Percentiles rank a stretch among this genome's conserved stretches.
Conservation (phyloP, 1,140 invertebrate genomes). For the Cheumatopsyche charites region DNA sequence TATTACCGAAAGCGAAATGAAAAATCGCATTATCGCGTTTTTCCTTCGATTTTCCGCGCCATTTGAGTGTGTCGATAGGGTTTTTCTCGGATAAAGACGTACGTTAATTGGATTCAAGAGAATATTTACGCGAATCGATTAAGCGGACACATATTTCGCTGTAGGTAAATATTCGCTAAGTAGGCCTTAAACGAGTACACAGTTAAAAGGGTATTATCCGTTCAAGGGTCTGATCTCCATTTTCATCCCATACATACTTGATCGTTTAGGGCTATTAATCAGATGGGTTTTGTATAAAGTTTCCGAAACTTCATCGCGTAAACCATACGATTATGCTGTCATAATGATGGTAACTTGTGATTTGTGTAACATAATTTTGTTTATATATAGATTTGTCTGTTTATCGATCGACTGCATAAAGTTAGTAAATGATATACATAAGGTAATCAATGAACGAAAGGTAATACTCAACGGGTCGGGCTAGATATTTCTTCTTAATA, state of each 20-base stretch:
- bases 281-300: neutral
- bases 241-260: slow-evolving; percentile 16
- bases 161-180: neutral
- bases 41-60: slow-evolving; percentile 17
- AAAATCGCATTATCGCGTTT: slow-evolving; percentile 21
- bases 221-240: slow-evolving; percentile 3
- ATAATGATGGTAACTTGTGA: neutral
- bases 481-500: too few species aligned
- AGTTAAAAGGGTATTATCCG: neutral
- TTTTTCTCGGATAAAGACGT: neutral
- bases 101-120: slow-evolving; percentile 7
- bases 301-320: neutral
- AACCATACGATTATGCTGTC: slow-evolving; percentile 9
- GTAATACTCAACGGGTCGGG: too few species aligned
- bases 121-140: too few species aligned
- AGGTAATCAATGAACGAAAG: too few species aligned
- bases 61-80: slow-evolving; percentile 3
- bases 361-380: neutral
- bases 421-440: too few species aligned
- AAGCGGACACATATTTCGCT: too few species aligned
- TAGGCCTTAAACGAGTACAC: neutral
- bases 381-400: too few species aligned
- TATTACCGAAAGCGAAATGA: neutral
- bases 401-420: too few species aligned
- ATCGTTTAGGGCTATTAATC: slow-evolving; percentile 5